Base-by-base conservation (phyloP, 1,140 invertebrate genomes). In the Ostrea denselamellosa region DNA sequence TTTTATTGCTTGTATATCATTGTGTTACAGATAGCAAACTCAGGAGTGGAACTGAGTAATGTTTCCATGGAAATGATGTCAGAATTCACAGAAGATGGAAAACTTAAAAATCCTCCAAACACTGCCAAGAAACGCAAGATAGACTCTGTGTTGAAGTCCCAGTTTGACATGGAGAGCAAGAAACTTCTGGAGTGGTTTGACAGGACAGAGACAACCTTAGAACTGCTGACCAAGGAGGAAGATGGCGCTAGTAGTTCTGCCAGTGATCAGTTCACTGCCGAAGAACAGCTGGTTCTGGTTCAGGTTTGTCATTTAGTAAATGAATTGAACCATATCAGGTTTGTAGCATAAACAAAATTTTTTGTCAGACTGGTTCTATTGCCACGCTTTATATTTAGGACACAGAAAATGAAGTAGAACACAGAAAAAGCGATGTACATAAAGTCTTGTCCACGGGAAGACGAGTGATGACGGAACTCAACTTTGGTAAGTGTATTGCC, bases 241-340 rank as follows among this genome's bases (percentile, higher is more conserved):
- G 84, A 85, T 93, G 85, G 53, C 56, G 88, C 83, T 86, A 93
- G 93, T 94, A 93, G 93, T 94, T 94, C 95, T 53, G 90, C 93
- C 5, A 95, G 96, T 89, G 96, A 96, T 87, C 95, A 96, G 85
- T 94, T 96, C 58, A 96, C 95, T 77, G 94, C 96, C 5, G 96
- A 96, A 52, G 96, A 97, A 87, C 96, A 96, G 89, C 94, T 96
- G 87, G 95, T 96, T 10, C 93, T 96, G 8, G 95, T 96, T 82
- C 95, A 96, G 93, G 93, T 93, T 85, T 7, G 82, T 17, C 8
- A 19, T 83, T 83, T n/a, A n/a, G n/a, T 17, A 34, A 28, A 17
- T 81, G 0, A 2, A 8, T 81, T 81, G 8, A 22, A 0, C 8
- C 22, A 10, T 22, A 9, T 9, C 12, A 14, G 14, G 3, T 10